Base-by-base conservation (phyloP, 2,113 vertebrate genomes). In the Scartelaos histophorus region DNA sequence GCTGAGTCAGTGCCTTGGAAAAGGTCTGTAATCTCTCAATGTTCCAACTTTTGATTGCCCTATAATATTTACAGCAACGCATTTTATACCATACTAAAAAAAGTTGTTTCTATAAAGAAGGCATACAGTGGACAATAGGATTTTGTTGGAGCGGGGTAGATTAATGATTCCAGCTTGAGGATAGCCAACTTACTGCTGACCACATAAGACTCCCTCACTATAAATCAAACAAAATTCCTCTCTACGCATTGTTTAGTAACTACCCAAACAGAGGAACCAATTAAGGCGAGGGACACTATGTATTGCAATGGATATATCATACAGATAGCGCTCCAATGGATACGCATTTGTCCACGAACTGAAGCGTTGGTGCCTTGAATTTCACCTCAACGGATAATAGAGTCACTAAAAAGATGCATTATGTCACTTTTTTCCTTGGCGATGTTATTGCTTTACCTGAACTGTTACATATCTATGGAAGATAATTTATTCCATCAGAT, bases 151-250 rank as follows among this genome's bases (percentile, higher is more conserved):
- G 60, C 7, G 10, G 57, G 51, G 45, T 49, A 68, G 29, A 82
- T 70, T 74, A 78, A 85, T 70, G 49, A 78, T 25, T 38, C n/a
- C 24, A 34, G 68, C 62, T 75, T 24, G 16, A 17, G 34, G 46
- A 76, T 62, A 0, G 16, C 24, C 21, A 47, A 35, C 64, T 22
- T 66, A 13, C 65, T 69, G 46, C 69, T 60, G 69, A 66, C 67
- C 58, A 46, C 51, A 57, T 57, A 67, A 76, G 9, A 71, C 66
- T 74, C 1, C 35, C 45, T 10, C 53, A 53, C 38, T 6, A 74
- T 76, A 57, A 76, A 82, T 77, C 71, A 80, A 67, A 73, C 47
- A 72, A 64, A 65, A 6, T 9, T 56, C 66, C 16, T 43, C 16
- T 43, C 45, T 43, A 4, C 67, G 11, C 21, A 53, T 43, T 70